Conservation (phyloP, 2,888 invertebrate species). For the Eupithecia exiguata region DNA sequence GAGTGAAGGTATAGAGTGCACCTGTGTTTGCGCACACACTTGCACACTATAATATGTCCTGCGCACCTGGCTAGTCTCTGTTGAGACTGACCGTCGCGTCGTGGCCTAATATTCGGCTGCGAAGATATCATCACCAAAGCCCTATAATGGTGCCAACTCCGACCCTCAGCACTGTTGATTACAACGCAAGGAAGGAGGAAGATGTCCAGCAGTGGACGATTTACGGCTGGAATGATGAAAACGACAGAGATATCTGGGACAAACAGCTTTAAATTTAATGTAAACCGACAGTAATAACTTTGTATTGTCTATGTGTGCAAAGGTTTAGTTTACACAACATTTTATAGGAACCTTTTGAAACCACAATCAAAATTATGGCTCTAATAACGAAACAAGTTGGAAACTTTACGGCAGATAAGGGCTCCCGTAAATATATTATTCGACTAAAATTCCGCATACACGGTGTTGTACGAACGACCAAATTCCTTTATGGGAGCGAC, state of each 20-base stretch:
- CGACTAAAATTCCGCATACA: constrained; percentile 47
- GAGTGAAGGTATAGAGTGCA: neutral
- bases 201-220: neutral
- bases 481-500: neutral
- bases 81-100: too few relatives aligned
- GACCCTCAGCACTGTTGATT: neutral
- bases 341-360: constrained; percentile 30
- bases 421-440: constrained; percentile 59
- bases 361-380: constrained; percentile 37
- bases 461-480: neutral
- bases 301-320: constrained; percentile 1
- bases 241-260: neutral
- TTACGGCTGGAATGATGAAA: neutral
- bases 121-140: neutral
- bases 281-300: neutral
- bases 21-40: neutral
- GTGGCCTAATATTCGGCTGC: neutral
- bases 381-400: constrained; percentile 39
- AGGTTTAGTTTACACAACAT: constrained; percentile 23
- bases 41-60: neutral
- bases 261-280: constrained; percentile 4
- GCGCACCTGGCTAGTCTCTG: too few relatives aligned
- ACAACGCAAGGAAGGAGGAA: neutral
- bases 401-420: constrained; percentile 37
- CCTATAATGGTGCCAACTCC: neutral